Evolutionary conservation across 2,888 invertebrate genomes (phyloP).

Genomic region (Amphimallon solstitiale): DNA sequence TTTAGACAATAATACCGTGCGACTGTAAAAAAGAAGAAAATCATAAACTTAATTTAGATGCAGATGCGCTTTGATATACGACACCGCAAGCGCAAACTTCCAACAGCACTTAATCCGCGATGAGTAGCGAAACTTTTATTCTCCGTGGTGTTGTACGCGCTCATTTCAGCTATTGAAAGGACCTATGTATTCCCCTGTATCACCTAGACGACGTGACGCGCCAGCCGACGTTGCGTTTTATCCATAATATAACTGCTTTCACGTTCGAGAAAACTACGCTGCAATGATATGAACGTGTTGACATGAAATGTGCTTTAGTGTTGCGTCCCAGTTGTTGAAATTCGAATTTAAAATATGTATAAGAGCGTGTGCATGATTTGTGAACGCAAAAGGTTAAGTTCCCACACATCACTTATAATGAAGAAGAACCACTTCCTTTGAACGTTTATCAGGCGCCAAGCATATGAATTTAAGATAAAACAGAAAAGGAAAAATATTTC

Average conservation of each 20-base stretch:
- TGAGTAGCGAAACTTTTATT: conserved; percentile 35
- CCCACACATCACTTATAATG: conserved; percentile 8
- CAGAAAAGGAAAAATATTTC: not conserved
- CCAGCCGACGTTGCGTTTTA: conserved; percentile 1
- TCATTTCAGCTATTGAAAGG: conserved; percentile 12
- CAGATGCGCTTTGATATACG: conserved; percentile 42
- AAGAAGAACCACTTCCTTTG: not conserved
- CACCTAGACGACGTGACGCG: conserved; percentile 14
- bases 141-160: conserved; percentile 36
- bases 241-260: conserved; percentile 17
- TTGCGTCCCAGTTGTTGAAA: conserved; percentile 10
- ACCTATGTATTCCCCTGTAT: conserved; percentile 18
- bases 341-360: conserved; percentile 11
- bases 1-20: conserved; percentile 8
- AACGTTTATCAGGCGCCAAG: not conserved
- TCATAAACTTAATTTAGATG: conserved; percentile 41
- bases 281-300: conserved; percentile 9
- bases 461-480: not conserved
- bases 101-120: conserved; percentile 35
- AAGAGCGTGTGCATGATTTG: conserved; percentile 4
- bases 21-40: conserved; percentile 21
- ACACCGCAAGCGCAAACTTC: conserved; percentile 26
- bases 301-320: conserved; percentile 26
- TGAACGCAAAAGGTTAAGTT: conserved; percentile 31
- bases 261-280: conserved; percentile 4